Base-by-base conservation (phyloP, 2,113 vertebrate genomes). In the Pogona vitticeps region DNA sequence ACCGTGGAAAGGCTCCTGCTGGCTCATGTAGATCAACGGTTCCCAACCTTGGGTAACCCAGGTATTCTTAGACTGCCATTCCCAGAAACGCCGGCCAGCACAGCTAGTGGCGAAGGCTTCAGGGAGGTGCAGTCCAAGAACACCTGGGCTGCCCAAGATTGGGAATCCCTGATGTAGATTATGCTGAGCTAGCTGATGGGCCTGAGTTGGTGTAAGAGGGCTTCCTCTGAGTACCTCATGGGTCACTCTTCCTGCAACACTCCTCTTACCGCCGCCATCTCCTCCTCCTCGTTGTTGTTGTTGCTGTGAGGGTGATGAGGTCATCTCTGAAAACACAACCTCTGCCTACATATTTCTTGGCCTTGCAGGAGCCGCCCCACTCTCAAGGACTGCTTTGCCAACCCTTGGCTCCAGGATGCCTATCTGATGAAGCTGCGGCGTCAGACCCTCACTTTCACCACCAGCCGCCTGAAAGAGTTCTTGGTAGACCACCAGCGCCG, bases 371-470 rank as follows among this genome's bases (percentile, higher is more conserved):
- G 97, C 89, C 98, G 99, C 42, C 98, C 99, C 67, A 97, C 98
- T 0, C 95, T 99, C 89, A 98, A 98, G 93, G 98, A 99, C 95
- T 99, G 98, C 95, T 97, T 98, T 63, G 97, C 95, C 91, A 98
- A 99, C 86, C 96, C 98, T 0, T 99, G 99, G 99, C 97, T 99
- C 83, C 99, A 99, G 95, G 98, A 99, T 0, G 98, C 98, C 90
- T 99, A 99, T 90, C 95, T 99, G 95, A 99, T 99, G 98, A 98
- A 98, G 89, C 97, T 99, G 58, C 97, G 99, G 1, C 97, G 99
- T 80, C 98, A 99, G 95, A 99, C 99, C 0, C 97, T 99, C 87
- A 99, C 98, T 91, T 99, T 99, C 91, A 99, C 98, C 93, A 99
- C 98, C 79, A 98, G 96, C 31, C 96, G 97, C 90, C 98, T 99